Evolutionary conservation across 2,888 invertebrate genomes (phyloP), one percentile per base, ranked within the genome.

Genomic region (Parapristionchus giblindavisi): DNA sequence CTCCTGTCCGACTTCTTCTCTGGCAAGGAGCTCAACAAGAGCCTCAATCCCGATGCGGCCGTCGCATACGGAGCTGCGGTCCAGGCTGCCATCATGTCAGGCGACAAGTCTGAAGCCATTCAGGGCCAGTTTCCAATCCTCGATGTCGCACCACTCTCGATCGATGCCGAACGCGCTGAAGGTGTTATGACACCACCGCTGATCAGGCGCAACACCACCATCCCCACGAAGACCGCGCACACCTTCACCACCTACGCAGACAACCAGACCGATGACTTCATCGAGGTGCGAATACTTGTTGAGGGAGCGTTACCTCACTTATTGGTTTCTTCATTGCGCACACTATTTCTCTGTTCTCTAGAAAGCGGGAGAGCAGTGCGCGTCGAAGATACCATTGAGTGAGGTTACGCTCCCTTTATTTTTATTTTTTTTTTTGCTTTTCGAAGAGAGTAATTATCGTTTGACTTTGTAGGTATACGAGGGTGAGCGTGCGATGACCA

Each of bases 1-100:
- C 91, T 98, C 76, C 91, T 98, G 77, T 95, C 96, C 89, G 90
- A 90, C 78, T 89, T 88, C 79, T 95, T 96, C 91, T 94, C 94
- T 82, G 95, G 95, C 36, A 95, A 94, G 90, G 95, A 96, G 89
- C 91, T 96, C 81, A 96, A 96, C 92, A 94, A 95, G 89, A 91
- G 91, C 40, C 96, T 96, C 90, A 95, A 96, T 89, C 96, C 96
- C 8, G 96, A 97, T 89, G 96, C 96, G 90, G 96, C 96, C 85
- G 96, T 97, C 21, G 96, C 96, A 2, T 96, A 95, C 87, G 95
- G 95, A 80, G 95, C 95, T 54, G 83, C 83, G 4, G 81, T 83
- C 2, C 72, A 66, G 75, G 87, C 87, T 14, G 87, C 87, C 38
- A 85, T 86, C 87, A 91, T 98, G 86, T 93, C 93, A 88, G 95